Evolutionary conservation across 2,113 vertebrate genomes (phyloP).

Genomic region (Sylvilagus bachmani): DNA sequence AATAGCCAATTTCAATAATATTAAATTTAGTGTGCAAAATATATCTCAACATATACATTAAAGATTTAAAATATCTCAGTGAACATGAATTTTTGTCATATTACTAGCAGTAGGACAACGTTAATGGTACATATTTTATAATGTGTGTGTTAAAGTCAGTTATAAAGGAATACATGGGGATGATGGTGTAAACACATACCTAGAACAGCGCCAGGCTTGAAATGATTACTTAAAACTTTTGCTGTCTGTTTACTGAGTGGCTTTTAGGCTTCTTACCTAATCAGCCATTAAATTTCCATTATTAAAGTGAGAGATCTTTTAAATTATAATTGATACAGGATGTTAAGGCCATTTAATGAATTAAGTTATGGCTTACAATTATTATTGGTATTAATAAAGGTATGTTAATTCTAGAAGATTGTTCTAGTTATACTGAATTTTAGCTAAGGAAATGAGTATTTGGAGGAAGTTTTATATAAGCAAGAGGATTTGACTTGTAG

Average conservation of each 20-base stretch:
- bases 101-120: background rate
- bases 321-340: constrained; percentile 34
- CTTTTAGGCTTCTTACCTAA: constrained; percentile 34
- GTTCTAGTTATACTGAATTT: background rate
- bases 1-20: constrained; percentile 31
- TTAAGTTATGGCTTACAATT: constrained; percentile 38
- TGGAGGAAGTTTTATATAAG: constrained; percentile 18
- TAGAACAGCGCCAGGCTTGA: background rate
- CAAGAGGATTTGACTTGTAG: constrained; percentile 42
- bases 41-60: background rate
- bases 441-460: constrained; percentile 48
- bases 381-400: constrained; percentile 32
- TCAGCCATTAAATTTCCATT: constrained; percentile 17
- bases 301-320: constrained; percentile 30
- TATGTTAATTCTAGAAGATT: constrained; percentile 40
- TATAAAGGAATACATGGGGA: background rate
- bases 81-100: constrained; percentile 51
- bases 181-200: background rate
- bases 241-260: constrained; percentile 19
- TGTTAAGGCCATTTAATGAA: constrained; percentile 27
- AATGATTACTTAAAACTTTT: background rate
- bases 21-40: constrained; percentile 42
- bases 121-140: background rate
- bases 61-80: constrained; percentile 19
- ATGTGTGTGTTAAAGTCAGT: background rate